phyloP scores from a whole-genome alignment of 2,113 vertebrate genomes.

The Rattus rattus region DNA sequence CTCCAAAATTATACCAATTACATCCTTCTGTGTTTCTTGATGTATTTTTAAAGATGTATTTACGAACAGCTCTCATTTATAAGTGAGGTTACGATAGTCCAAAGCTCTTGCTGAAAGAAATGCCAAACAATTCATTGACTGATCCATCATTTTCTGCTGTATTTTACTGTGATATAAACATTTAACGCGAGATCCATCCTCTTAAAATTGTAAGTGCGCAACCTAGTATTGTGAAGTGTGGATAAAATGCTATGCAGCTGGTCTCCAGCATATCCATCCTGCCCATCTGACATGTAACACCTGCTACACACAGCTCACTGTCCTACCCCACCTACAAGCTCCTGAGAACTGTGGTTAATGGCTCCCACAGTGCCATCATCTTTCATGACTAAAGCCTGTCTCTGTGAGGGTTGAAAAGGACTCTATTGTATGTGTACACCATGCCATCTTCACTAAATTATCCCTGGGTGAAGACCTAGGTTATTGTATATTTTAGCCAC shows the following conservation, averaged over 20 bases:
- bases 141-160: background rate
- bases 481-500: background rate
- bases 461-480: background rate
- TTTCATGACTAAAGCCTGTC: background rate
- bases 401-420: background rate
- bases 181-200: background rate
- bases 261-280: background rate
- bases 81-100: background rate
- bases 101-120: background rate
- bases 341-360: background rate
- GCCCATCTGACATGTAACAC: background rate
- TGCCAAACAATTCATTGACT: background rate
- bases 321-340: rapidly evolving
- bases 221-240: background rate
- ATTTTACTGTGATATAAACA: background rate
- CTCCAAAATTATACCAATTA: background rate
- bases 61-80: background rate
- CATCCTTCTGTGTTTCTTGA: background rate
- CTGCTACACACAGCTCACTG: background rate
- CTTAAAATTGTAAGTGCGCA: background rate
- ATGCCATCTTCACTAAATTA: background rate
- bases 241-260: background rate
- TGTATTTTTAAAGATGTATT: background rate
- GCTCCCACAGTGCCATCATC: background rate
- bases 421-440: background rate